Evolutionary conservation across 2,888 invertebrate species (phyloP), one percentile per base, ranked within the genome.

Genomic region (Scrobipalpa costella): DNA sequence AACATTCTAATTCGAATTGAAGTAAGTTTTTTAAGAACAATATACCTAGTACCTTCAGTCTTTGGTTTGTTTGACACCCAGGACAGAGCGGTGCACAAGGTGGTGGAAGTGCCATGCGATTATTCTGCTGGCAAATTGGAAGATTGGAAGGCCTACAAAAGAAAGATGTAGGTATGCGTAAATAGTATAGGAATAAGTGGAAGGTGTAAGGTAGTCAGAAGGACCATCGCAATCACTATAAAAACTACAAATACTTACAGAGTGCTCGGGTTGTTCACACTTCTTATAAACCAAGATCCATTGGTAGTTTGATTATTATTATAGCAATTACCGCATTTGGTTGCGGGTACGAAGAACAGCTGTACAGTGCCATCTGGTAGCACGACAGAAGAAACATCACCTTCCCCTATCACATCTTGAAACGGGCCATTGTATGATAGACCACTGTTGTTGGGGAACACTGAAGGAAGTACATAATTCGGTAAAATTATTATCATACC

Each of bases 331-430:
- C 33, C 73, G 73, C 47, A 65, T 58, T 58, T 61, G 5, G 72
- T 72, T 13, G 15, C 55, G 0, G 90, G 90, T 38, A 82, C 67
- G 68, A 90, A 91, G 64, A 81, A 81, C 50, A 80, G 80, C 67
- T 88, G 87, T 0, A 81, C 66, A 38, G 74, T 80, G 34, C 91
- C 91, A 69, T 91, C 88, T 1, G 87, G 84, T 49, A 80, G 73
- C 33, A 78, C 68, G 2, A 86, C 52, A 0, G 86, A 75, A 1
- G 76, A 74, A 3, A 91, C 79, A 61, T 89, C 85, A 21, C 91
- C 91, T 70, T 90, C 90, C 8, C 91, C 90, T 57, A 86, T 72
- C 69, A 90, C 71, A 65, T 81, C 80, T 58, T 83, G 72, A 59
- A 64, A 68, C 58, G 70, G 70, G 57, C 61, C 69, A 57, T 66